Base-by-base conservation (phyloP, 2,888 invertebrate species). In the Asteroscopus sphinx region DNA sequence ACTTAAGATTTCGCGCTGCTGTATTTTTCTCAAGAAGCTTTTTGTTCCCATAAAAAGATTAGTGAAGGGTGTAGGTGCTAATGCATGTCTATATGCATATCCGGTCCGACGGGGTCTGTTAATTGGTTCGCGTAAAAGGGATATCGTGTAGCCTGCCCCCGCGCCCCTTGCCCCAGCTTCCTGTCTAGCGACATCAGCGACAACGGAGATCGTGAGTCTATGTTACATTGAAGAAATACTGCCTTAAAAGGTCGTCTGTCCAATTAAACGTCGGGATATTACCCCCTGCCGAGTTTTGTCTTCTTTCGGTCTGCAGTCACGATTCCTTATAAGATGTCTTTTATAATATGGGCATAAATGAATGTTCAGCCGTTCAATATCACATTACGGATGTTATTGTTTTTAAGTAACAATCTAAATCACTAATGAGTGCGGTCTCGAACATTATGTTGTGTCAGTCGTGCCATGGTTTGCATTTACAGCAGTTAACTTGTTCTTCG, bases 101-200 rank as follows among this genome's bases (percentile, higher is more conserved):
- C 94, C 94, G 94, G 93, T 91, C 93, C 87, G 82, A 78, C 73
- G 84, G 87, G 87, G 91, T 90, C 91, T 90, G 92, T 93, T 94
- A 93, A 94, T 94, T 93, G 94, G 91, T 88, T 88, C 83, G 87
- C 90, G 92, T 94, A 93, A 94, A 93, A 94, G 94, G 93, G 93
- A 93, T 94, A 92, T 92, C 94, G 88, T 94, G 94, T 93, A 90
- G 81, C 84, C 72, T 79, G 82, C 81, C 84, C 85, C 82, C 80
- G 79, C 82, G 77, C 80, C 79, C 81, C 76, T 76, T 77, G 79
- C 70, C 77, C 77, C 83, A 74, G 85, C 87, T 90, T 93, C 93
- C 92, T 91, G 88, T 81, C 77, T 77, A 77, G 82, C 81, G 86
- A 87, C 83, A 83, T 80, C 80, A 77, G 76, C 75, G 82, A 80